phyloP scores from a whole-genome alignment of 2,797 vertebrate species.

The Malacoctenus gilli region DNA sequence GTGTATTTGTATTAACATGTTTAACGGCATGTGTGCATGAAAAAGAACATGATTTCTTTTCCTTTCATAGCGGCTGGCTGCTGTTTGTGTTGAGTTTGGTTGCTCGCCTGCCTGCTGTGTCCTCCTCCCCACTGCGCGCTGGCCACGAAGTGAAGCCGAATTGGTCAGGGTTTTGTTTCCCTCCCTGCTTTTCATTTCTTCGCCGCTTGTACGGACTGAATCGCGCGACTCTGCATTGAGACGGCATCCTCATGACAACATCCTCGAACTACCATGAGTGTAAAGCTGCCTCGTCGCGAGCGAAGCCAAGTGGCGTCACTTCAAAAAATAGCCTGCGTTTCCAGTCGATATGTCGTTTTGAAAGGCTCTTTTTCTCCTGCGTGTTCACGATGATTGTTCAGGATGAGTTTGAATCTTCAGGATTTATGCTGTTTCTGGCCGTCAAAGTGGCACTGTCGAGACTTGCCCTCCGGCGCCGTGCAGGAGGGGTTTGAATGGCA shows the following conservation, averaged over 20 bases:
- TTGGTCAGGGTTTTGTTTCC: constrained; percentile 49
- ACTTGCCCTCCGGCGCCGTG: constrained; percentile 6
- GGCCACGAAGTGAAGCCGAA: constrained; percentile 53
- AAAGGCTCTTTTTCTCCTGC: no score
- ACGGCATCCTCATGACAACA: constrained; percentile 11
- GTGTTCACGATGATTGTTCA: no score
- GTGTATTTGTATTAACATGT: constrained; percentile 33
- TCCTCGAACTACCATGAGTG: no score
- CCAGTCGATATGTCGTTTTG: no score
- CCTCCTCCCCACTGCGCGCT: constrained; percentile 38
- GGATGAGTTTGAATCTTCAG: no score
- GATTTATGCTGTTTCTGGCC: no score
- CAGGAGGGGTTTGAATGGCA: constrained; percentile 28
- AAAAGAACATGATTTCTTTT: constrained; percentile 67
- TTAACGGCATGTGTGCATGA: constrained; percentile 54
- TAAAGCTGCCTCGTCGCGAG: no score
- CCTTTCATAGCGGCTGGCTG: constrained; percentile 56
- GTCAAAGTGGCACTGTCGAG: no score
- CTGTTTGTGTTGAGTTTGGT: constrained; percentile 74
- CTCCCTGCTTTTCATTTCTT: constrained; percentile 49
- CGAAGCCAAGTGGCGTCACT: no score
- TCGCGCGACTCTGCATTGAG: not conserved
- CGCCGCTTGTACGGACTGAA: constrained; percentile 16
- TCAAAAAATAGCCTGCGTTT: no score
- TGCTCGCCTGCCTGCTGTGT: constrained; percentile 56